Evolutionary conservation across 2,113 vertebrate genomes (phyloP).

Genomic region (Mungos mungo): DNA sequence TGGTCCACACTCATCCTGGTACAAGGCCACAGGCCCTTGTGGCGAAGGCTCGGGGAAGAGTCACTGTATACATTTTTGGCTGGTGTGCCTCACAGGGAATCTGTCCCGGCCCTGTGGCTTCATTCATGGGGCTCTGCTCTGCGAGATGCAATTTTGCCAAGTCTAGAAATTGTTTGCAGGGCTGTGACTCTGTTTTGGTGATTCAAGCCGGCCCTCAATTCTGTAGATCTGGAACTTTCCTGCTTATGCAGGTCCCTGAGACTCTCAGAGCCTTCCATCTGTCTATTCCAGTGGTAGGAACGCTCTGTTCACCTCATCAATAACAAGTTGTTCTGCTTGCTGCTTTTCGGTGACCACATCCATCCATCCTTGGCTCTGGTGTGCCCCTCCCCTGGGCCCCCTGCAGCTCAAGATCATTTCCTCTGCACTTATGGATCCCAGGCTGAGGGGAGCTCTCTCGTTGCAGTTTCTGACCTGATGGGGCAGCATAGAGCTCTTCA

Average conservation of each 20-base stretch:
- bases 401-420: neutral
- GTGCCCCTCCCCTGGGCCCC: neutral
- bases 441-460: accelerated
- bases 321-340: too few species aligned
- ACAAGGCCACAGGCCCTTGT: accelerated
- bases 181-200: neutral
- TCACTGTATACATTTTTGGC: accelerated
- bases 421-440: accelerated
- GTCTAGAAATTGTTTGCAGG: neutral
- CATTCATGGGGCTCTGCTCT: neutral
- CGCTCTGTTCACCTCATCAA: accelerated
- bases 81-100: too few species aligned
- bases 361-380: too few species aligned
- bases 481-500: accelerated
- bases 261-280: accelerated
- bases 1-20: too few species aligned
- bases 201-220: neutral
- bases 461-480: accelerated
- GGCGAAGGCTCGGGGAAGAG: neutral
- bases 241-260: neutral
- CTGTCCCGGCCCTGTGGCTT: neutral
- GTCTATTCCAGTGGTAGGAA: accelerated
- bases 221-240: neutral
- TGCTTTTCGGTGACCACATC: accelerated
- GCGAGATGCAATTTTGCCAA: neutral